phyloP scores from a whole-genome alignment of 1,140 invertebrate genomes.

The Portunus trituberculatus region DNA sequence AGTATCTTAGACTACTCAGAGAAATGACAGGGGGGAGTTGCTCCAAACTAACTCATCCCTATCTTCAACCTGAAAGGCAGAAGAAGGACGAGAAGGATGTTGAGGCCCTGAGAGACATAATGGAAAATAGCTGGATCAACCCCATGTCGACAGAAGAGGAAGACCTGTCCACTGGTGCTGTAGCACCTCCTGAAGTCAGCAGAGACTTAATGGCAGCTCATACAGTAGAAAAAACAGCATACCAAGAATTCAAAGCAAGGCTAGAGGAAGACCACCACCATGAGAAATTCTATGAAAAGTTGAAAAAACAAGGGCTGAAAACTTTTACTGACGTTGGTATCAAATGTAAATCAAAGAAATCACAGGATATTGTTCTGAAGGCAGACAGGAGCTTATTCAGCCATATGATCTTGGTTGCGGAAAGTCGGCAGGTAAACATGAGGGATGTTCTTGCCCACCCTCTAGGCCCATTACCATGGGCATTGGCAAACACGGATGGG shows the following conservation, averaged over 20 bases:
- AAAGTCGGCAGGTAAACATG: neutral
- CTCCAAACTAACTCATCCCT: neutral
- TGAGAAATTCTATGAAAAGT: neutral
- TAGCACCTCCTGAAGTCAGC: slow-evolving; percentile 23
- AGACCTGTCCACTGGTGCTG: neutral
- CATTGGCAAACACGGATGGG: slow-evolving; percentile 40
- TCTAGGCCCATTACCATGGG: slow-evolving; percentile 4
- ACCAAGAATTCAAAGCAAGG: neutral
- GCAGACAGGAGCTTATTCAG: neutral
- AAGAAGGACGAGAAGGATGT: slow-evolving; percentile 40
- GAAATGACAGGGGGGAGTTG: neutral
- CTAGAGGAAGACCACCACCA: neutral
- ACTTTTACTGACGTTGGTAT: neutral
- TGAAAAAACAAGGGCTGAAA: slow-evolving; percentile 17
- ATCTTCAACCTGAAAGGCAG: neutral
- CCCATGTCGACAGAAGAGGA: neutral
- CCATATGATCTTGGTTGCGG: neutral
- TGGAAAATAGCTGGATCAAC: slow-evolving; percentile 28
- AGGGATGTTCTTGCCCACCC: neutral
- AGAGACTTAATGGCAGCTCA: neutral
- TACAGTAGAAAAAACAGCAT: neutral
- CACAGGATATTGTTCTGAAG: neutral
- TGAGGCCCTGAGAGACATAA: neutral
- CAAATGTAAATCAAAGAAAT: neutral
- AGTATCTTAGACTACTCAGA: neutral